phyloP scores from a whole-genome alignment of 2,888 invertebrate genomes.

The Polyommatus icarus region DNA sequence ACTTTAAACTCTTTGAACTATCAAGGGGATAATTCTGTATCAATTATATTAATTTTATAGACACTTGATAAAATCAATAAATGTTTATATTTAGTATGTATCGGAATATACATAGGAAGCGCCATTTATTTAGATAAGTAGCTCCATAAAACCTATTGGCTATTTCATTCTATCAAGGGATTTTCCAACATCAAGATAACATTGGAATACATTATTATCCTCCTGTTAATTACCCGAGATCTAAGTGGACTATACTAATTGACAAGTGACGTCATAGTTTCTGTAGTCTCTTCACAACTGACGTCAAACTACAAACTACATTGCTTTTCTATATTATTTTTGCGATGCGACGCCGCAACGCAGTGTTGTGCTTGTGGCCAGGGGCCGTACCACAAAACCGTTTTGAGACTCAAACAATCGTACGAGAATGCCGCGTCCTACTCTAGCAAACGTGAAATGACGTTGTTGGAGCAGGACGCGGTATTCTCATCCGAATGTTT shows the following conservation, averaged over 20 bases:
- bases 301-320: too few relatives aligned
- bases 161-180: slow-evolving; percentile 7
- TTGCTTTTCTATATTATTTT: too few relatives aligned
- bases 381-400: too few relatives aligned
- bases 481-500: too few relatives aligned
- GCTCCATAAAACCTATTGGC: not conserved
- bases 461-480: too few relatives aligned
- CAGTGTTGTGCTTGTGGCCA: too few relatives aligned
- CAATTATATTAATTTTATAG: not conserved
- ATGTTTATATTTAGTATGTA: not conserved
- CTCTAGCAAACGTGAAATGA: too few relatives aligned
- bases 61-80: slow-evolving; percentile 3
- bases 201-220: not conserved
- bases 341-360: too few relatives aligned
- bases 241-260: slow-evolving; percentile 15
- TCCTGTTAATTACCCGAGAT: not conserved
- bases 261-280: slow-evolving; percentile 9
- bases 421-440: too few relatives aligned
- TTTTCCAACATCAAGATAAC: slow-evolving; percentile 27
- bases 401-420: too few relatives aligned
- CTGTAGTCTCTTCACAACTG: not conserved
- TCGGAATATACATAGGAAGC: not conserved
- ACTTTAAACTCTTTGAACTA: not conserved
- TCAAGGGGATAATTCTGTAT: not conserved
- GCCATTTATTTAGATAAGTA: not conserved